Conservation (phyloP, 2,113 vertebrate genomes). For the Gymnogyps californianus region DNA sequence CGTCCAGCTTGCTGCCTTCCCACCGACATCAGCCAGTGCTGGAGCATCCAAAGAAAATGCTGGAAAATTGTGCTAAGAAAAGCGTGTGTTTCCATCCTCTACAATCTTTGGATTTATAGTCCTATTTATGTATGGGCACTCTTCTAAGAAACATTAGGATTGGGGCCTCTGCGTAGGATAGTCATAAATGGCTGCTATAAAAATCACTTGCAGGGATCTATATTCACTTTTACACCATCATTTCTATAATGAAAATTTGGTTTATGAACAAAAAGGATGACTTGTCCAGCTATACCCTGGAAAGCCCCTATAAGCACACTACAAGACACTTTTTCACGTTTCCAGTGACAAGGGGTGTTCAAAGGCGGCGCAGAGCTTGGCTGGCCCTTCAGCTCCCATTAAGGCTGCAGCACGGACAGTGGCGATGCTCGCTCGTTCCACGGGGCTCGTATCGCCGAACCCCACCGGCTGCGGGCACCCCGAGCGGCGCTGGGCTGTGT, state of each 20-base stretch:
- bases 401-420: background rate
- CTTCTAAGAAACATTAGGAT: background rate
- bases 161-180: background rate
- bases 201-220: background rate
- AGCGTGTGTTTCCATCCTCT: background rate
- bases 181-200: background rate
- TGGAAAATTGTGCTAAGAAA: background rate
- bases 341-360: background rate
- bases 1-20: background rate
- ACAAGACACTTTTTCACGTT: too few species aligned
- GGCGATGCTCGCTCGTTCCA: rapidly evolving
- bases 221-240: background rate
- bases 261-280: background rate
- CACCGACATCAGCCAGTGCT: background rate
- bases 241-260: background rate
- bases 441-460: rapidly evolving
- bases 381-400: background rate
- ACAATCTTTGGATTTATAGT: background rate
- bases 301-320: rapidly evolving
- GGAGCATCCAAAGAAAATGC: rapidly evolving
- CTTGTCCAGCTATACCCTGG: background rate
- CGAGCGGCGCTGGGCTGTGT: rapidly evolving
- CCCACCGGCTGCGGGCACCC: rapidly evolving
- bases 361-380: background rate
- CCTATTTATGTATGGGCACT: background rate